phyloP scores from a whole-genome alignment of 1,140 invertebrate species.

The Dendrolimus kikuchii region DNA sequence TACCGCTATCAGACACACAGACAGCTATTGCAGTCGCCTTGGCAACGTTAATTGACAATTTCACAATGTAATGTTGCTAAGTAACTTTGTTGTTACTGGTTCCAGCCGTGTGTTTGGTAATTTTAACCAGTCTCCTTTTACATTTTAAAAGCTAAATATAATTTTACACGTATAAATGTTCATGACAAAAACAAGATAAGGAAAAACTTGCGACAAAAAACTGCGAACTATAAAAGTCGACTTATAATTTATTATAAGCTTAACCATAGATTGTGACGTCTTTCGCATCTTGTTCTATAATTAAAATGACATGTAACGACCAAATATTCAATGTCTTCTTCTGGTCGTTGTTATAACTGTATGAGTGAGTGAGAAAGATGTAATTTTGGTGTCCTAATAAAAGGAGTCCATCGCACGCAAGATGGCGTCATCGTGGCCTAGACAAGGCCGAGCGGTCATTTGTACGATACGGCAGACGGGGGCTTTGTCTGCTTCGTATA shows the following conservation, averaged over 20 bases:
- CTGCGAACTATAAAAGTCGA: too few relatives aligned
- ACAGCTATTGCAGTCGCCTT: conserved; percentile 27
- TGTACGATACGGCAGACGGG: conserved; percentile 56
- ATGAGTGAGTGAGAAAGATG: conserved; percentile 33
- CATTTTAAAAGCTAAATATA: not conserved
- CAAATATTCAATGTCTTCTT: conserved; percentile 27
- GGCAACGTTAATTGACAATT: conserved; percentile 41
- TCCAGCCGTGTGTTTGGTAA: not conserved
- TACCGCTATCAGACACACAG: conserved; percentile 37
- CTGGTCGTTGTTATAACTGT: conserved; percentile 10
- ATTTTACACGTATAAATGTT: not conserved
- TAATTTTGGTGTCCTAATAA: conserved; percentile 52
- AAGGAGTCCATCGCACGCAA: conserved; percentile 52
- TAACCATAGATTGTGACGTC: conserved; percentile 12
- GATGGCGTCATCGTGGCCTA: conserved; percentile 68
- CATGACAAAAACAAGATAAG: too few relatives aligned
- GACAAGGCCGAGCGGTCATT: conserved; percentile 68
- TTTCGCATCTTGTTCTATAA: conserved; percentile 27
- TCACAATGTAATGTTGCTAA: conserved; percentile 23
- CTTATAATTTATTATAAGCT: conserved; percentile 1
- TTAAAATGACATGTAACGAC: conserved; percentile 23
- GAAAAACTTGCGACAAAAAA: too few relatives aligned
- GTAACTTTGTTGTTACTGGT: conserved; percentile 10
- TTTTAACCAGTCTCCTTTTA: too few relatives aligned
- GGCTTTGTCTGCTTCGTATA: conserved; percentile 38